Percentiles rank a stretch among this genome's conserved stretches.
Conservation (phyloP, 2,797 vertebrate species). For the Poeciliopsis paucimaculata region DNA sequence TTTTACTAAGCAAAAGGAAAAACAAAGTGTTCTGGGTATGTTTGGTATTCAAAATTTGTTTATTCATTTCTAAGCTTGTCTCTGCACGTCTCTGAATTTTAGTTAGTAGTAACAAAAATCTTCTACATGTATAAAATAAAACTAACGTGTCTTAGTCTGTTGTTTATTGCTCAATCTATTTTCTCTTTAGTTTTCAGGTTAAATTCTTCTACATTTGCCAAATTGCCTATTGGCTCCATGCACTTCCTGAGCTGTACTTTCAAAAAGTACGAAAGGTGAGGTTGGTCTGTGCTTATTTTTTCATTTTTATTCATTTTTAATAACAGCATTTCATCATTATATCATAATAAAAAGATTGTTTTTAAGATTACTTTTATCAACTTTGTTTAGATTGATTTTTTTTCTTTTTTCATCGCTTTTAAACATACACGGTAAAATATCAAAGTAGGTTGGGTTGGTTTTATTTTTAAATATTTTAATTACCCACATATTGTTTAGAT, state of each 20-base stretch:
- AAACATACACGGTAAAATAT: neutral
- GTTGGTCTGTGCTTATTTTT: neutral
- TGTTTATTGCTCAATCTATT: constrained; percentile 29
- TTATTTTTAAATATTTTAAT: neutral
- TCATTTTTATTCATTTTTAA: neutral
- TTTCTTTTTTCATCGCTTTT: neutral
- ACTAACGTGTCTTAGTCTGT: neutral
- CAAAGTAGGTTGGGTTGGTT: neutral
- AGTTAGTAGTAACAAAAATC: neutral
- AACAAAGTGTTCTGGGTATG: neutral
- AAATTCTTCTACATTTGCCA: constrained; percentile 92
- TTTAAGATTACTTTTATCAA: neutral
- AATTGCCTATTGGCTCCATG: constrained; percentile 89
- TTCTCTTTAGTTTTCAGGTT: constrained; percentile 85
- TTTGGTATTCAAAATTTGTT: neutral
- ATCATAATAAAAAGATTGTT: neutral
- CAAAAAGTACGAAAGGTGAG: constrained; percentile 88
- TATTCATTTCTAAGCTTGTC: constrained; percentile 1
- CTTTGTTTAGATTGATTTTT: neutral
- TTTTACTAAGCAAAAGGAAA: too few relatives aligned
- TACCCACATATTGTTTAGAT: neutral
- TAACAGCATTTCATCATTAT: neutral
- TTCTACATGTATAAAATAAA: neutral
- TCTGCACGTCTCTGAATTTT: neutral
- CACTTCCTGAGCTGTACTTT: constrained; percentile 87